Conservation (phyloP, 2,797 vertebrate genomes). For the Hippoglossus hippoglossus region DNA sequence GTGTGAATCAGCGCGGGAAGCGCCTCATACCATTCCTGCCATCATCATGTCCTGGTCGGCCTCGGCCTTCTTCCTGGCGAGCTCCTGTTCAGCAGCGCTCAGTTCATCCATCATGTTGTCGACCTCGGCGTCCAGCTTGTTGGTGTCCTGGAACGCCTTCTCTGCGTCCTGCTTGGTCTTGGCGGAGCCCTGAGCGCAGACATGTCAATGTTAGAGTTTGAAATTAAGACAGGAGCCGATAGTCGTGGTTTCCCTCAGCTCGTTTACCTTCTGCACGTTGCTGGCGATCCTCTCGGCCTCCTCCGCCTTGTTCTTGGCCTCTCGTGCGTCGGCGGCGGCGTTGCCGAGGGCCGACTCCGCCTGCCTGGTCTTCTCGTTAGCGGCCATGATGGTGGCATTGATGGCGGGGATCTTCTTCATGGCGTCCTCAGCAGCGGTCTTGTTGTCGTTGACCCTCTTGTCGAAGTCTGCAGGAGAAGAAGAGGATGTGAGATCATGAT, state of each 20-base stretch:
- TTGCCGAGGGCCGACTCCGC: constrained; percentile 90
- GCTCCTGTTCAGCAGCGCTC: constrained; percentile 87
- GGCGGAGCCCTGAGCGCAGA: constrained; percentile 86
- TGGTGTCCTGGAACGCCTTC: constrained; percentile 89
- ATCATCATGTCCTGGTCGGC: constrained; percentile 96
- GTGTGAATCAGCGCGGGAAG: too few species aligned
- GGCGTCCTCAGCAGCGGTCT: constrained; percentile 95
- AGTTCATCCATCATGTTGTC: constrained; percentile 90
- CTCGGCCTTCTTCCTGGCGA: constrained; percentile 87
- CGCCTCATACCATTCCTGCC: constrained; percentile 88
- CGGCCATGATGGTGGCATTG: constrained; percentile 89
- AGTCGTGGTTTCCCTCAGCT: too few species aligned
- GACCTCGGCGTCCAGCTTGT: constrained; percentile 88
- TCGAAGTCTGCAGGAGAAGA: constrained; percentile 88
- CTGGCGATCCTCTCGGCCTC: constrained; percentile 91
- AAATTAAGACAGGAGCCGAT: too few species aligned
- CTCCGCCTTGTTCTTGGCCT: constrained; percentile 92
- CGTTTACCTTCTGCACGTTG: constrained; percentile 89
- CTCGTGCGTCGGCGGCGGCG: constrained; percentile 87
- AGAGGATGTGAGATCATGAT: too few species aligned
- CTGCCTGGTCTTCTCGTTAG: constrained; percentile 91
- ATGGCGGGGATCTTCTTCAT: constrained; percentile 92
- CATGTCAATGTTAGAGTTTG: not conserved
- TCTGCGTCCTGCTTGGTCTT: constrained; percentile 90
- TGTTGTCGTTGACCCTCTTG: constrained; percentile 95